phyloP scores from a whole-genome alignment of 2,797 vertebrate species.

The Helostoma temminkii region DNA sequence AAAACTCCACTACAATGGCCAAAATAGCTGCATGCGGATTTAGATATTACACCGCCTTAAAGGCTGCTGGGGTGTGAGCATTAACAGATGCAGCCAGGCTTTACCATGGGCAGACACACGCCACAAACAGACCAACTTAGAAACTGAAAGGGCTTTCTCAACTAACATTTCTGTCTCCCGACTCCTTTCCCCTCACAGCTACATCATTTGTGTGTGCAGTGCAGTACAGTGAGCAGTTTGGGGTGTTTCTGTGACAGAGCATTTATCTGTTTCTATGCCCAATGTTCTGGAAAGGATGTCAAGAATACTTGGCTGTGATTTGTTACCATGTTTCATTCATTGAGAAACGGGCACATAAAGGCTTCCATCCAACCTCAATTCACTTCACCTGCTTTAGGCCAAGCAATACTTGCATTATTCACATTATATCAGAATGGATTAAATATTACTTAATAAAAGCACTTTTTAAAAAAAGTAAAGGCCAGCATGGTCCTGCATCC shows the following conservation, averaged over 20 bases:
- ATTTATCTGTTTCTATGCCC: no score
- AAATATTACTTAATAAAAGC: conserved; percentile 24
- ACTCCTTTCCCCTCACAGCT: conserved; percentile 30
- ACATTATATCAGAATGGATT: conserved; percentile 20
- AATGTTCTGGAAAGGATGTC: no score
- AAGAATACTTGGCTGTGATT: no score
- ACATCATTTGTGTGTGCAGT: no score
- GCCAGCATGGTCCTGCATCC: conserved; percentile 15
- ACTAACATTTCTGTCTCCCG: conserved; percentile 67
- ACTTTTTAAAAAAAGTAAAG: conserved; percentile 18
- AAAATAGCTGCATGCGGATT: conserved; percentile 54
- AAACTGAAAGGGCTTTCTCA: conserved; percentile 73
- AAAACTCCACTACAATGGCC: conserved; percentile 25
- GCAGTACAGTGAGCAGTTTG: no score
- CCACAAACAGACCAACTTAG: conserved; percentile 57
- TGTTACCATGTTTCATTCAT: conserved; percentile 61
- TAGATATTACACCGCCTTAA: conserved; percentile 54
- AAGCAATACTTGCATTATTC: conserved; percentile 15
- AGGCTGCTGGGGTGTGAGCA: conserved; percentile 56
- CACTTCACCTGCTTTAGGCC: conserved; percentile 33
- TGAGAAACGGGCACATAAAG: conserved; percentile 38
- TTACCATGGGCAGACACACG: conserved; percentile 49
- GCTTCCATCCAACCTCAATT: conserved; percentile 28
- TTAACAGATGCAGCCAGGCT: conserved; percentile 69
- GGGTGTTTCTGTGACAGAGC: no score